phyloP scores from a whole-genome alignment of 53 echinoderm and acorn worm species.

The Paracentrotus lividus region DNA sequence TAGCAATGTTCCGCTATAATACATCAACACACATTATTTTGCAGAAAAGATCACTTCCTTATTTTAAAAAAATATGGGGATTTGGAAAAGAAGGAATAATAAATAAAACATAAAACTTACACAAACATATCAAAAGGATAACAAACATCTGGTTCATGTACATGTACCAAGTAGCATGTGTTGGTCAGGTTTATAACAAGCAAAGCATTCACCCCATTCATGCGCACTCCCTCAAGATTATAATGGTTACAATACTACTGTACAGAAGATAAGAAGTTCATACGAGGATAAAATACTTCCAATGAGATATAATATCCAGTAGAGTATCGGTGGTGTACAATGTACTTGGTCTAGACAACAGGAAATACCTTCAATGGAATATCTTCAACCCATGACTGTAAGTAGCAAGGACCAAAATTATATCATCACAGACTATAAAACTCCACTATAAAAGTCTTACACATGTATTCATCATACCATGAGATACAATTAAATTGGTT shows the following conservation, averaged over 20 bases:
- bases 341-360: conserved; percentile 34
- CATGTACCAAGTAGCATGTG: background rate
- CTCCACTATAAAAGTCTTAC: background rate
- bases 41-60: too few relatives aligned
- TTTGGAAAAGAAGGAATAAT: too few relatives aligned
- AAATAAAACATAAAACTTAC: too few relatives aligned
- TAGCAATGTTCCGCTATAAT: too few relatives aligned
- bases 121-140: too few relatives aligned
- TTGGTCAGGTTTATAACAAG: background rate
- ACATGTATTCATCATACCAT: background rate
- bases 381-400: conserved; percentile 1
- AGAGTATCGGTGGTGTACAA: background rate
- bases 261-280: background rate
- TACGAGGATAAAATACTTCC: background rate
- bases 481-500: background rate
- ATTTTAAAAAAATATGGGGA: too few relatives aligned
- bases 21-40: too few relatives aligned
- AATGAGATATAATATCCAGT: background rate
- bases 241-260: background rate
- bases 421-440: too few relatives aligned
- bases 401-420: conserved; percentile 9
- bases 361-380: background rate
- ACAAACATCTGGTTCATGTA: background rate
- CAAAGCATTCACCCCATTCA: background rate
- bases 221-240: background rate